These are phyloP conservation scores for Chaetops frenatus DNA, from an alignment of 2,113 vertebrate species.

Conservation along the genomic window DNA sequence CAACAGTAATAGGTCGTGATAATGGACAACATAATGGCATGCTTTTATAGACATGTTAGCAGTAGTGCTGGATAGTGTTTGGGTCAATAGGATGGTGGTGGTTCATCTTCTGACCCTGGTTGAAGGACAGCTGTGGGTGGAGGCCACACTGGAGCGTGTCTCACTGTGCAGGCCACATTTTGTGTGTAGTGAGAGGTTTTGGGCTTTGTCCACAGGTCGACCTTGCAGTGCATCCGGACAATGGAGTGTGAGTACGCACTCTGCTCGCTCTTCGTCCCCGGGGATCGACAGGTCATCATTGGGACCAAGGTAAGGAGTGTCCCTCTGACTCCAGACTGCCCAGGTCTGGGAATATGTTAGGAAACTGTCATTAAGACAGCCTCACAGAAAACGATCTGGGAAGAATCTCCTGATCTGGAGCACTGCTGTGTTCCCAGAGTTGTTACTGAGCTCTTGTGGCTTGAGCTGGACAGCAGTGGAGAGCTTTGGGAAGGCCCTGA, in stretches of 20 bases:
- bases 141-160: neutral
- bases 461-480: neutral
- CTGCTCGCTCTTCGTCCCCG: conserved; percentile 91
- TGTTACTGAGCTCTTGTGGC: neutral
- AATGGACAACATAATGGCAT: neutral
- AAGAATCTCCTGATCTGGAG: neutral
- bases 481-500: neutral
- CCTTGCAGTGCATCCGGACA: conserved; percentile 92
- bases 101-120: neutral
- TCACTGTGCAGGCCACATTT: neutral
- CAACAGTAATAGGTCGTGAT: neutral
- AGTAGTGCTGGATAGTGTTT: neutral
- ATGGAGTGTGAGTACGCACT: conserved; percentile 92
- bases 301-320: conserved; percentile 85
- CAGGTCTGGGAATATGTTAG: neutral
- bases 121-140: neutral
- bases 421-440: neutral
- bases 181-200: neutral
- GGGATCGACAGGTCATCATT: conserved; percentile 90
- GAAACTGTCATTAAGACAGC: neutral
- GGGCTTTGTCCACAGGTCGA: conserved; percentile 71
- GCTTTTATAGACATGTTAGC: neutral
- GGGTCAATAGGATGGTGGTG: neutral
- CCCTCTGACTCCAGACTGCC: neutral
- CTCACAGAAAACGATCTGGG: neutral